Evolutionary conservation across 2,113 vertebrate species (phyloP).

Genomic region (Pelodiscus sinensis): DNA sequence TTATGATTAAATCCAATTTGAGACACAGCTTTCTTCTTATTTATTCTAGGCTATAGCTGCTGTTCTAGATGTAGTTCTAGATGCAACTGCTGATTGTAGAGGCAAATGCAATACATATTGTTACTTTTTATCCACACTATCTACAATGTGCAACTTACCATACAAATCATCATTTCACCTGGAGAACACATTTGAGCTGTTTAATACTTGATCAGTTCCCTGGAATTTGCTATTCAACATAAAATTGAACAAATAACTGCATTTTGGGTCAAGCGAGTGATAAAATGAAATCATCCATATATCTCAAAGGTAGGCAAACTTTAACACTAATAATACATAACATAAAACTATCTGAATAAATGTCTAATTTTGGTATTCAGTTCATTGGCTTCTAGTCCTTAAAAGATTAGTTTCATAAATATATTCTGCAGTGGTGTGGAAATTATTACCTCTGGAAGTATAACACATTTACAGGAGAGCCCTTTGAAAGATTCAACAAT

Average conservation of each 20-base stretch:
- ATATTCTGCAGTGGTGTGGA: slow-evolving; percentile 29
- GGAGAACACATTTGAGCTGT: background rate
- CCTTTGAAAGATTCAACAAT: background rate
- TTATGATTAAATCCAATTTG: background rate
- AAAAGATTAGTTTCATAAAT: slow-evolving; percentile 33
- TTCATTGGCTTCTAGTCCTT: background rate
- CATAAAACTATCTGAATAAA: background rate
- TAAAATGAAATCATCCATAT: background rate
- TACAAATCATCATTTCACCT: fast-evolving
- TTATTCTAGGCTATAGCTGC: background rate
- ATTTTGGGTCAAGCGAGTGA: slow-evolving; percentile 15
- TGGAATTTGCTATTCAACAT: background rate
- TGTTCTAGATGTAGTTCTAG: background rate
- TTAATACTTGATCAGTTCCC: background rate
- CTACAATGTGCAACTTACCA: background rate
- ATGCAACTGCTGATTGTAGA: background rate
- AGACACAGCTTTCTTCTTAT: background rate
- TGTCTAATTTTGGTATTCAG: slow-evolving; percentile 23
- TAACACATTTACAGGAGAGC: background rate
- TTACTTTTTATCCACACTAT: background rate
- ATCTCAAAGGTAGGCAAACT: slow-evolving; percentile 2
- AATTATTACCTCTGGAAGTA: slow-evolving; percentile 14
- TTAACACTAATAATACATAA: background rate
- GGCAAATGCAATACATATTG: background rate
- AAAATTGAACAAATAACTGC: slow-evolving; percentile 23